These are phyloP conservation scores for Leptinotarsa juncta DNA, from an alignment of 2,888 invertebrate species.

Conservation along the genomic window DNA sequence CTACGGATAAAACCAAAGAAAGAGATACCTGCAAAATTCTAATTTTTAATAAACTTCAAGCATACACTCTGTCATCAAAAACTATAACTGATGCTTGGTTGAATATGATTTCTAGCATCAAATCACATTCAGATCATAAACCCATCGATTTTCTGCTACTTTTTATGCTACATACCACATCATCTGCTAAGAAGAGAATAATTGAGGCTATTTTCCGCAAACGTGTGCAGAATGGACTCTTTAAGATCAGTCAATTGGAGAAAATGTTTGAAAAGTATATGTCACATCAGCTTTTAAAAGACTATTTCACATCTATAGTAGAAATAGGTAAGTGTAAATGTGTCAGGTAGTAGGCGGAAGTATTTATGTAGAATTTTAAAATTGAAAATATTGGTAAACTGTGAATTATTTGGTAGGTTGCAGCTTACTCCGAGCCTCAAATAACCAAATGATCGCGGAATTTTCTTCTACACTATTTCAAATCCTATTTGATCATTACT, in stretches of 20 bases:
- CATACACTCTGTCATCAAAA: conserved; percentile 70
- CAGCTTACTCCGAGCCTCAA: conserved; percentile 67
- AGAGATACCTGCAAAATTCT: conserved; percentile 72
- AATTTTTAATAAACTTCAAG: conserved; percentile 71
- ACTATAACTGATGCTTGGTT: conserved; percentile 70
- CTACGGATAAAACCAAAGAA: conserved; percentile 59
- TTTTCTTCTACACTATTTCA: conserved; percentile 73
- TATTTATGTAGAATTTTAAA: not conserved
- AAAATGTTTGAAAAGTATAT: conserved; percentile 70
- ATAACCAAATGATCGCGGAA: conserved; percentile 68
- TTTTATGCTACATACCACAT: conserved; percentile 73
- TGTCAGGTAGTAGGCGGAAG: not conserved
- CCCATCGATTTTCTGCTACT: conserved; percentile 77
- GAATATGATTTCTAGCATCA: conserved; percentile 69
- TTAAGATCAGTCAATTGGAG: conserved; percentile 71
- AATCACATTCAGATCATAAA: conserved; percentile 69
- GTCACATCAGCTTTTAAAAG: conserved; percentile 65
- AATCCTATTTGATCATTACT: conserved; percentile 64
- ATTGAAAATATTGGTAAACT: too few relatives aligned
- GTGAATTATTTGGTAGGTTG: conserved; percentile 59
- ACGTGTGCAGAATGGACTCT: conserved; percentile 72
- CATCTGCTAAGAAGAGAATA: conserved; percentile 71
- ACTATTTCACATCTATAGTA: conserved; percentile 70
- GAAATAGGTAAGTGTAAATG: conserved; percentile 60
- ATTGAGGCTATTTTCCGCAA: conserved; percentile 74